Conservation (phyloP, 2,113 vertebrate genomes). For the Campylomormyrus tamandua region DNA sequence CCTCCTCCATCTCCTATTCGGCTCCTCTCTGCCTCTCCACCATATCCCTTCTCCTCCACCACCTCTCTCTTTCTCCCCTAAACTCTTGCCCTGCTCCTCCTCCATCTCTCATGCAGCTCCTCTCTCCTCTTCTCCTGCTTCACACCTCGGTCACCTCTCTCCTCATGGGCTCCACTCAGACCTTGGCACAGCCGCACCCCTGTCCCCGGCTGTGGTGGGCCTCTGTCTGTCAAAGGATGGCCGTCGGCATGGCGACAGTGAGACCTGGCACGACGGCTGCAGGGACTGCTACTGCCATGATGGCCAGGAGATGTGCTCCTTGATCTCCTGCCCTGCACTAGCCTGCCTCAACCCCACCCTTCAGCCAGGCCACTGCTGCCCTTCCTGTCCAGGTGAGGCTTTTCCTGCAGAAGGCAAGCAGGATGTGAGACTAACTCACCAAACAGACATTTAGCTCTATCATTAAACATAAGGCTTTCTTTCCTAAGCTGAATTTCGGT, state of each 20-base stretch:
- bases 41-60: background rate
- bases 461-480: background rate
- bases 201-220: slow-evolving; percentile 62
- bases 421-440: background rate
- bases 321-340: slow-evolving; percentile 79
- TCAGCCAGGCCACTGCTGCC: slow-evolving; percentile 75
- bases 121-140: background rate
- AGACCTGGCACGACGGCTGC: slow-evolving; percentile 84
- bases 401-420: background rate
- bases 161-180: slow-evolving; percentile 11
- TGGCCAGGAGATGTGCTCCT: slow-evolving; percentile 79
- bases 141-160: background rate
- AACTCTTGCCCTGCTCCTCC: background rate
- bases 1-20: background rate
- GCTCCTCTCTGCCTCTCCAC: background rate
- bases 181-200: slow-evolving; percentile 42
- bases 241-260: slow-evolving; percentile 70
- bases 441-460: background rate
- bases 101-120: background rate
- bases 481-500: background rate
- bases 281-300: slow-evolving; percentile 78
- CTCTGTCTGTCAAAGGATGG: slow-evolving; percentile 81
- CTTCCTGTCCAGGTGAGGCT: slow-evolving; percentile 70
- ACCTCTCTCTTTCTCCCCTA: background rate
- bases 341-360: slow-evolving; percentile 73